Percentiles rank a stretch among this genome's conserved stretches.
These are phyloP conservation scores for Sinohyriopsis cumingii DNA, from an alignment of 2,888 invertebrate species.

Conservation along the genomic window DNA sequence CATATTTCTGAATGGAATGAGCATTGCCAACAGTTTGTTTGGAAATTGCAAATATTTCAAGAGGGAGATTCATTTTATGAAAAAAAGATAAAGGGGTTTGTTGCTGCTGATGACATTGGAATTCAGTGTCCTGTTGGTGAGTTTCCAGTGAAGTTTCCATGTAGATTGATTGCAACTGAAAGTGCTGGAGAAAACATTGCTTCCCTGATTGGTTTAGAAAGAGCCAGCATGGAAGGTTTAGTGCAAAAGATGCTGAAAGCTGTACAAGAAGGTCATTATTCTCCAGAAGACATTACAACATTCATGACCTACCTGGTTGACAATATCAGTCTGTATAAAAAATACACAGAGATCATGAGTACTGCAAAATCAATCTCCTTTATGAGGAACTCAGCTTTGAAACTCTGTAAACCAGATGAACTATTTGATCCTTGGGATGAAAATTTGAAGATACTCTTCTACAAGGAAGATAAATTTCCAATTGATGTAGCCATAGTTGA, in stretches of 20 bases:
- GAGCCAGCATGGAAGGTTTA: constrained; percentile 3
- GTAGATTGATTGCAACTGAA: background rate
- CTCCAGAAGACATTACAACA: background rate
- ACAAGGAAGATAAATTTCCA: constrained; percentile 15
- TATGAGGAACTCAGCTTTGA: background rate
- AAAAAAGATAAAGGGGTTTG: too few relatives aligned
- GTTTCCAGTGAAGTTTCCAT: constrained; percentile 8
- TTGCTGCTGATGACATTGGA: background rate
- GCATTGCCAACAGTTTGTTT: background rate
- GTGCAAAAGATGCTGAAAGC: background rate
- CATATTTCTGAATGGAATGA: background rate
- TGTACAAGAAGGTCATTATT: background rate
- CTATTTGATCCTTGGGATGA: constrained; percentile 22
- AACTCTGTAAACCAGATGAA: constrained; percentile 11
- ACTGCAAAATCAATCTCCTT: background rate
- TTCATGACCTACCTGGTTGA: constrained; percentile 8
- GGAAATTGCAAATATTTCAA: background rate
- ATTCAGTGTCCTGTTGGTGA: background rate
- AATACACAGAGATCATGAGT: background rate
- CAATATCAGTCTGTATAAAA: background rate
- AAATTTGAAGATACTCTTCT: constrained; percentile 7
- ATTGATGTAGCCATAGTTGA: background rate
- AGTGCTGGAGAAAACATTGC: background rate
- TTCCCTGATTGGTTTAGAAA: background rate
- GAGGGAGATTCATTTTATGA: too few relatives aligned